Percentiles rank a stretch among this genome's conserved stretches.
Conservation (phyloP, 2,888 invertebrate genomes). For the Dendrolimus houi region DNA sequence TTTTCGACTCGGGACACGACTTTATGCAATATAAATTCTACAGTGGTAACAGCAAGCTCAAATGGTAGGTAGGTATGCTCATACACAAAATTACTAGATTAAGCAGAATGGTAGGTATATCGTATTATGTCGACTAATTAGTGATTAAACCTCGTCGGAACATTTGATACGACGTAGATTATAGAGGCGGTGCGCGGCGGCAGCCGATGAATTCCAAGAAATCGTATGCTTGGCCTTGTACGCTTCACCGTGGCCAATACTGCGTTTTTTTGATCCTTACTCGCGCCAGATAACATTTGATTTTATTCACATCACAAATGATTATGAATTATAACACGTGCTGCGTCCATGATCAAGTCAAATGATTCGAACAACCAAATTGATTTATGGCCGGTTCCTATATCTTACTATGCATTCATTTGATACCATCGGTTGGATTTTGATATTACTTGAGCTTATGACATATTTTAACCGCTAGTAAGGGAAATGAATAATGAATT, state of each 20-base stretch:
- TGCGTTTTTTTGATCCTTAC: slow-evolving; percentile 4
- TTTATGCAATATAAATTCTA: too few species aligned
- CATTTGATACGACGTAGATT: neutral
- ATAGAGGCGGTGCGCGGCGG: slow-evolving; percentile 6
- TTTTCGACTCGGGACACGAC: too few species aligned
- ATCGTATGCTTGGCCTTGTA: slow-evolving; percentile 18
- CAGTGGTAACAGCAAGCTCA: neutral
- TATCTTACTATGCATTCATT: too few species aligned
- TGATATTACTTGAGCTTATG: too few species aligned
- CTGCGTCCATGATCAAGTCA: neutral
- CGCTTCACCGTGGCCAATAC: slow-evolving; percentile 3
- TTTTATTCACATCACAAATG: neutral
- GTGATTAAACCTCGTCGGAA: neutral
- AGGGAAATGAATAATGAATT: too few species aligned
- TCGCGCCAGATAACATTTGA: slow-evolving; percentile 3
- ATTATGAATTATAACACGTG: neutral
- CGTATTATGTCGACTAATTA: neutral
- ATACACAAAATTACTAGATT: neutral
- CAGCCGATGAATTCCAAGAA: slow-evolving; percentile 20
- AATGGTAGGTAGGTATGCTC: neutral
- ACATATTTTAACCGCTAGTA: too few species aligned
- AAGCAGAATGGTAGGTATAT: too few species aligned
- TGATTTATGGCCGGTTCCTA: too few species aligned
- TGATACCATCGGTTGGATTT: too few species aligned
- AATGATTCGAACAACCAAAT: too few species aligned